phyloP scores from a whole-genome alignment of 92 coral and sea anemone species.

The Zoanthus sansibaricus region DNA sequence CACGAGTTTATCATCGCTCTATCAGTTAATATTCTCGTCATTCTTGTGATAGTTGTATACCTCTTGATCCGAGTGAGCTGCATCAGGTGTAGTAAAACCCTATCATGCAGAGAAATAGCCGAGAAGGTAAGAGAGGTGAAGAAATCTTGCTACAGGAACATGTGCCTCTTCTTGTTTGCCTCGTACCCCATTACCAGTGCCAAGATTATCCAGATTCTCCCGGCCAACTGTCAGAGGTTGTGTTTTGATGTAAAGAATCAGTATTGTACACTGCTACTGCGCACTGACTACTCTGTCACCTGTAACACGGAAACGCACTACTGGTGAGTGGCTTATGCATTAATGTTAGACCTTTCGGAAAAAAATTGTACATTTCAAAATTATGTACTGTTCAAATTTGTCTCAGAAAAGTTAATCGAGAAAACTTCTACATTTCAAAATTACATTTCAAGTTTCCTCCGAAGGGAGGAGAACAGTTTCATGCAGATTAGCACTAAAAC shows the following conservation, averaged over 20 bases:
- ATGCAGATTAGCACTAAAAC: no score
- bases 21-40: slow-evolving; percentile 26
- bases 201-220: slow-evolving; percentile 65
- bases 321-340: slow-evolving; percentile 5
- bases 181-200: slow-evolving; percentile 65
- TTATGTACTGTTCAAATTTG: no score
- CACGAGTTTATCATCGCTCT: slow-evolving; percentile 57
- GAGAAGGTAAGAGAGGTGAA: slow-evolving; percentile 19
- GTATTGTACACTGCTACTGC: slow-evolving; percentile 46
- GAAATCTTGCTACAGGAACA: slow-evolving; percentile 54
- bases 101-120: slow-evolving; percentile 8
- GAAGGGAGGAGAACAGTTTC: no score
- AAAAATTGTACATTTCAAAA: no score
- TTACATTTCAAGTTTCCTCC: no score
- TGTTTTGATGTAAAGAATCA: slow-evolving; percentile 39
- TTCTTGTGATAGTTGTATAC: slow-evolving; percentile 25
- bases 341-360: no score
- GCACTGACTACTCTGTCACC: slow-evolving; percentile 60
- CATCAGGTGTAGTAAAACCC: slow-evolving; percentile 5
- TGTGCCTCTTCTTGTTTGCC: slow-evolving; percentile 63
- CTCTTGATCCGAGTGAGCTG: slow-evolving; percentile 44
- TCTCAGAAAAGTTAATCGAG: no score
- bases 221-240: slow-evolving; percentile 55
- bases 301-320: slow-evolving; percentile 41
- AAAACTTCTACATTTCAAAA: no score